Percentiles rank a stretch among this genome's conserved stretches.
Conservation (phyloP, 1,140 invertebrate genomes). For the Aplysia californica region DNA sequence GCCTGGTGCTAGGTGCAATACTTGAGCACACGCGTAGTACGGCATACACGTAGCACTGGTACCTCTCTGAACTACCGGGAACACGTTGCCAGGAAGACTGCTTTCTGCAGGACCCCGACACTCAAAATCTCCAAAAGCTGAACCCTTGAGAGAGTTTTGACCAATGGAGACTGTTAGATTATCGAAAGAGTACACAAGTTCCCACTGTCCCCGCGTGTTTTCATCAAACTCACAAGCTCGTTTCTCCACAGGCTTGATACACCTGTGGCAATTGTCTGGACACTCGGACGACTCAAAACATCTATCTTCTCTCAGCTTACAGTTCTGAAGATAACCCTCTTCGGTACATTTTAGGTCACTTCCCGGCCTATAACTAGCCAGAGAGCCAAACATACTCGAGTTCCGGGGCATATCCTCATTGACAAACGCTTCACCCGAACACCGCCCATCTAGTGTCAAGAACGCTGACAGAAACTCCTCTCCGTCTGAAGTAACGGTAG, state of each 20-base stretch:
- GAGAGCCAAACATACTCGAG: neutral
- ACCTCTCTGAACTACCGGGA: neutral
- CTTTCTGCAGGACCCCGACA: neutral
- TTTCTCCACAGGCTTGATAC: neutral
- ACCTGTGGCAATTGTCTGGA: neutral
- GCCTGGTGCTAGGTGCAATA: neutral
- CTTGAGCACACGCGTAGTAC: neutral
- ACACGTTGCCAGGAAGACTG: neutral
- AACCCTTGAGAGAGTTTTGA: neutral
- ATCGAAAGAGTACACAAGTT: neutral
- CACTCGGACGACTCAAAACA: neutral
- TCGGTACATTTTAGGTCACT: neutral
- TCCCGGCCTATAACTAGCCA: neutral
- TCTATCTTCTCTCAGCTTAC: neutral
- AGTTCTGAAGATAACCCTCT: neutral
- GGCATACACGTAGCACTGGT: neutral
- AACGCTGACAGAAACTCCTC: neutral
- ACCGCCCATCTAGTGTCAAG: neutral
- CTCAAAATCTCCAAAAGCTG: neutral
- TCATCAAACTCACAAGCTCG: neutral
- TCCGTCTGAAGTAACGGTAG: too few species aligned
- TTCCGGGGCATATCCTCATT: neutral
- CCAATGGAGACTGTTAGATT: neutral
- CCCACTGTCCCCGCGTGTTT: neutral
- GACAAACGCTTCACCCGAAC: neutral